Evolutionary conservation across 2,797 vertebrate species (phyloP), one percentile per base, ranked within the genome.

Genomic region (Cyprinella venusta): DNA sequence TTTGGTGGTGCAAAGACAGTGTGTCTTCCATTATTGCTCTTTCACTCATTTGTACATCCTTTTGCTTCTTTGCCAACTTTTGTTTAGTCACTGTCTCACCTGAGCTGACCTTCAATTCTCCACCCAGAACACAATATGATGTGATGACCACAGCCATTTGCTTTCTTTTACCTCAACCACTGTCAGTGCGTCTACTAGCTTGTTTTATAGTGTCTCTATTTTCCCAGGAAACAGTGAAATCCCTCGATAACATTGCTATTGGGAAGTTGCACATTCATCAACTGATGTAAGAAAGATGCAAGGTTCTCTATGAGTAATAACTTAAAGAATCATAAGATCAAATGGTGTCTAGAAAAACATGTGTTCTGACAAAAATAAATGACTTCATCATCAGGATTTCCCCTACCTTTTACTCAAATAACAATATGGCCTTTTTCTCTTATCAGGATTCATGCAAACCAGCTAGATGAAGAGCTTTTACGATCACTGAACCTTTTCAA

Each of bases 251-350:
- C 63, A 19, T 42, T 38, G 16, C 33, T 1, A 74, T 2, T n/a
- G 56, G 65, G 84, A 70, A 63, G 67, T 59, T 82, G 38, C 40
- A 45, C 45, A 70, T 80, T 70, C 77, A 65, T 79, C 81, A 83
- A 24, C 54, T 86, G 85, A 86, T 83, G 81, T 81, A 86, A 86
- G 77, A 64, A 80, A 70, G 85, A 65, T 77, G 77, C 71, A 86
- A 86, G 13, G 2, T 52, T 54, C 56, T 63, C 50, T 24, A 9
- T 79, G 36, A 71, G 30, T 79, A 76, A 83, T 87, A 64, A 74
- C 70, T 63, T 9, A 68, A 71, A 71, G 56, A 79, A 63, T 71
- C 81, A 82, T 33, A 56, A 68, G 30, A 52, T 75, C 5, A 76
- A 64, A 30, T 81, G 61, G 76, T 26, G 12, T 61, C 52, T 84